Evolutionary conservation across 2,113 vertebrate species (phyloP).

Genomic region (Nibea coibor): DNA sequence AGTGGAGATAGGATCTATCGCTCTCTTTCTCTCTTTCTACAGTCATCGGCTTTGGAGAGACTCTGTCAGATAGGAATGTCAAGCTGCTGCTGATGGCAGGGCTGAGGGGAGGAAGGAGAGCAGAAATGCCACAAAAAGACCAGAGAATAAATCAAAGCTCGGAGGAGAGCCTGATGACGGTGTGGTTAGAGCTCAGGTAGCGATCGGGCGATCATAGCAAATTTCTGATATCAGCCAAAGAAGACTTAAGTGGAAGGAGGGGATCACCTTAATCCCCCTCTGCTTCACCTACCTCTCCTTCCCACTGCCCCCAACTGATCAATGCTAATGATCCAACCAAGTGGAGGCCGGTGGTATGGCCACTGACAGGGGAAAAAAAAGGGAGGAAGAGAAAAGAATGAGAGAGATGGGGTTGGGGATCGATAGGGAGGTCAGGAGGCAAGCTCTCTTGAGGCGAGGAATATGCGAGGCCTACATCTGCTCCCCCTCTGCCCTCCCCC

Average conservation of each 20-base stretch:
- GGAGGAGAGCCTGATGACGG: background rate
- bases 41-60: constrained; percentile 59
- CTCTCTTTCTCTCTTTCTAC: constrained; percentile 53
- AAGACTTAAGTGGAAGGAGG: constrained; percentile 4
- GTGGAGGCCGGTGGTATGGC: constrained; percentile 49
- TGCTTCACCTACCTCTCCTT: background rate
- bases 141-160: constrained; percentile 20
- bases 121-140: constrained; percentile 34
- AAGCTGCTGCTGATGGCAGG: constrained; percentile 46
- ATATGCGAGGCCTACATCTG: constrained; percentile 74
- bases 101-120: constrained; percentile 39
- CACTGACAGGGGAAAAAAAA: constrained; percentile 46
- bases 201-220: constrained; percentile 10
- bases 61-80: constrained; percentile 60
- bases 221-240: constrained; percentile 9
- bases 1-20: constrained; percentile 69
- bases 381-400: constrained; percentile 53
- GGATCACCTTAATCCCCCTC: background rate
- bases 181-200: constrained; percentile 20
- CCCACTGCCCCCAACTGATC: constrained; percentile 43
- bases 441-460: constrained; percentile 60
- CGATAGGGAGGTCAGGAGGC: constrained; percentile 72
- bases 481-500: constrained; percentile 57
- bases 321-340: constrained; percentile 74
- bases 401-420: constrained; percentile 41